Conservation (phyloP, 2,797 vertebrate species). For the Prionace glauca region DNA sequence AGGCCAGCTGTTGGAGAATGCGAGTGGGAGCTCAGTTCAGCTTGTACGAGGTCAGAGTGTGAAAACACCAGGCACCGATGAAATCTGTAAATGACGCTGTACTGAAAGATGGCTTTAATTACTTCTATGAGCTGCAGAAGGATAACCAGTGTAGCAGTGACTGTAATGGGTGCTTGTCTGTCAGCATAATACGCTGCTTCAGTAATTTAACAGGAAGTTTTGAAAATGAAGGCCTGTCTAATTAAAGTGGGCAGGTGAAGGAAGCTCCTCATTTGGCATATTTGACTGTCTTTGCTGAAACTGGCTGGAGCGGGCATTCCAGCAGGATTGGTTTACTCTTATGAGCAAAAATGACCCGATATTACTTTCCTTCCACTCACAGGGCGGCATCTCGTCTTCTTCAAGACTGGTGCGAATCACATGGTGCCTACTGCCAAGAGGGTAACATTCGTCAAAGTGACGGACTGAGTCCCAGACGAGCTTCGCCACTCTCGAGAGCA, state of each 20-base stretch:
- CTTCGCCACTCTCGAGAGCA: slow-evolving; percentile 24
- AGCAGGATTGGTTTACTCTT: background rate
- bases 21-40: slow-evolving; percentile 21
- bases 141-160: slow-evolving; percentile 40
- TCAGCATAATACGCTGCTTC: slow-evolving; percentile 30
- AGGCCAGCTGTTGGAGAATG: slow-evolving; percentile 36
- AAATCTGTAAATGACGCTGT: slow-evolving; percentile 37
- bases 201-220: slow-evolving; percentile 20
- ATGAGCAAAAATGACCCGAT: background rate
- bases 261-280: slow-evolving; percentile 42
- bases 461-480: slow-evolving; percentile 52
- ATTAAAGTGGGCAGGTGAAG: slow-evolving; percentile 45
- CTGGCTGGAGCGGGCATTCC: slow-evolving; percentile 34
- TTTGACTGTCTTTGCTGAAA: slow-evolving; percentile 46
- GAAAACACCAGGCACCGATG: slow-evolving; percentile 26
- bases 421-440: slow-evolving; percentile 60
- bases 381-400: slow-evolving; percentile 79
- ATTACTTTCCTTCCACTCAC: slow-evolving; percentile 33
- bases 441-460: slow-evolving; percentile 64
- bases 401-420: slow-evolving; percentile 68
- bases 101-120: slow-evolving; percentile 42
- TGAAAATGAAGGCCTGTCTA: slow-evolving; percentile 20
- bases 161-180: background rate
- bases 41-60: slow-evolving; percentile 39
- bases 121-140: slow-evolving; percentile 41